phyloP scores from a whole-genome alignment of 2,113 vertebrate genomes.

The Aphyosemion australe region DNA sequence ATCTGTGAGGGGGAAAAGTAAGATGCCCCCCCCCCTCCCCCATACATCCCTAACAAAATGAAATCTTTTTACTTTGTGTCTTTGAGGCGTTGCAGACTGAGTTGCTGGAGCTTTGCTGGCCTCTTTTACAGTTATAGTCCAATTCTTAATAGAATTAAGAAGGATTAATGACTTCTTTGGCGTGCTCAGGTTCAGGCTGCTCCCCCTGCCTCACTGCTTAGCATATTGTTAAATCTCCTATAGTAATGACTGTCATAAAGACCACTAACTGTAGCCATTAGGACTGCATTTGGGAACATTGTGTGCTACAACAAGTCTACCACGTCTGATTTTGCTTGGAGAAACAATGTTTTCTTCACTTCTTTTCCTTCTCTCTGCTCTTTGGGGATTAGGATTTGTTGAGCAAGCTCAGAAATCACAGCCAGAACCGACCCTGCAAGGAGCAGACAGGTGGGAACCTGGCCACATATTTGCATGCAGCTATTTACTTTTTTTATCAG shows the following conservation, averaged over 20 bases:
- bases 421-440: constrained; percentile 18
- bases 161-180: constrained; percentile 70
- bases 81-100: constrained; percentile 36
- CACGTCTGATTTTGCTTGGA: constrained; percentile 38
- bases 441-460: constrained; percentile 3
- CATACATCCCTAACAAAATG: constrained; percentile 30
- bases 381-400: constrained; percentile 25
- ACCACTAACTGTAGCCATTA: constrained; percentile 38
- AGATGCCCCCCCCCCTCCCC: constrained; percentile 8
- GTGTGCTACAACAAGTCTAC: constrained; percentile 43
- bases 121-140: constrained; percentile 59
- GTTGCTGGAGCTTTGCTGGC: constrained; percentile 44
- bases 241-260: constrained; percentile 53
- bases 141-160: constrained; percentile 71
- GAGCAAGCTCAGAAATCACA: constrained; percentile 30
- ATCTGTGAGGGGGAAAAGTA: constrained; percentile 7
- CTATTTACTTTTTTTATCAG: constrained; percentile 15
- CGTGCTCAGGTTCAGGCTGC: constrained; percentile 56
- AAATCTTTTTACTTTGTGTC: constrained; percentile 36
- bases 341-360: constrained; percentile 4
- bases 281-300: constrained; percentile 30
- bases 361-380: constrained; percentile 22
- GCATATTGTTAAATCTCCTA: constrained; percentile 59
- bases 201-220: constrained; percentile 37
- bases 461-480: constrained; percentile 6